Evolutionary conservation across 2,113 vertebrate species (phyloP), one percentile per base, ranked within the genome.

Genomic region (Sylvietta virens): DNA sequence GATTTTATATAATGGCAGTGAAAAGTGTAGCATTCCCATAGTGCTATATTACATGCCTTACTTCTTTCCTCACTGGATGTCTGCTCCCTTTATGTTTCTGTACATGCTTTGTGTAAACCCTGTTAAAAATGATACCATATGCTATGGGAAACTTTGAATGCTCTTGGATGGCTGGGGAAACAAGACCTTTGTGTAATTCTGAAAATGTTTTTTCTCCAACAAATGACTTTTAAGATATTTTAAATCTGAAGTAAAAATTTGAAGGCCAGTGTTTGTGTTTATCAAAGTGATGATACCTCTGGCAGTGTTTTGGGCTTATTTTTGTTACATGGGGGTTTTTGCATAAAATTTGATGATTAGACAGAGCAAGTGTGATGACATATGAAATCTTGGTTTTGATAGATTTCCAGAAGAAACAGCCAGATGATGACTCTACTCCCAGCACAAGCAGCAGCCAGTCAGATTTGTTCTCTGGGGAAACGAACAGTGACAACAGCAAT

Each of bases 351-450:
- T 14, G 28, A 21, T 33, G 3, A 56, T 53, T 28, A 80, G 58
- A 21, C 33, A 73, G 64, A 85, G 20, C 74, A 77, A 81, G n/a
- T 80, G 22, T 62, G 69, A 40, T 93, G 53, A 95, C 9, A 0
- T 66, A 19, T 57, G n/a, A 62, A 93, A 91, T 83, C 87, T 97
- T 97, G 77, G 26, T 91, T 96, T 95, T 93, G 88, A 47, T 60
- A 99, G 99, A 99, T 98, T 98, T 99, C 98, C 98, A 99, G 97
- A 99, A 99, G 98, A 99, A 99, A 97, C 98, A 99, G 97, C 98
- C 99, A 96, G 99, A 99, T 0, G 98, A 99, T 90, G 99, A 99
- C 97, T 98, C 99, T 91, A 89, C 99, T 95, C 98, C 99, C 98
- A 99, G 99, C 98, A 98, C 99, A 96, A 98, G 98, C 97, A 98